Percentiles rank a stretch among this genome's conserved stretches.
phyloP scores from a whole-genome alignment of 92 coral and sea anemone species.

The Heliopora coerulea region DNA sequence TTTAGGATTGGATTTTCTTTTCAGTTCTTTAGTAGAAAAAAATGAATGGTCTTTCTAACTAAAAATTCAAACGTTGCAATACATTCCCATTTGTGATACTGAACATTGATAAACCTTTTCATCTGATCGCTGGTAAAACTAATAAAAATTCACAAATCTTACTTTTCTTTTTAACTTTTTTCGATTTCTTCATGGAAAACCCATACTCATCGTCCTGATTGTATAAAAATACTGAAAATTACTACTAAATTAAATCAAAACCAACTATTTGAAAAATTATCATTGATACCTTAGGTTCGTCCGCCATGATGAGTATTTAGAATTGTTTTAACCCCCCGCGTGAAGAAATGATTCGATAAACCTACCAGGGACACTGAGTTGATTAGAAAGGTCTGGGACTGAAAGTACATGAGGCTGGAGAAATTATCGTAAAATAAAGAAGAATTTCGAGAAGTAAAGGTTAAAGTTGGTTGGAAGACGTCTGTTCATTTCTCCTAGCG shows the following conservation, averaged over 20 bases:
- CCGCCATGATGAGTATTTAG: slow-evolving; percentile 22
- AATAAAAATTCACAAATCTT: background rate
- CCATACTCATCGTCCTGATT: background rate
- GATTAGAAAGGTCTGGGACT: background rate
- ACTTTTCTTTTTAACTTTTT: slow-evolving; percentile 19
- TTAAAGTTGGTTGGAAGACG: background rate
- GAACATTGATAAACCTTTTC: too few relatives aligned
- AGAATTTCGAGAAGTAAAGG: too few relatives aligned
- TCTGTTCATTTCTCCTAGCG: background rate
- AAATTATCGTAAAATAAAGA: too few relatives aligned
- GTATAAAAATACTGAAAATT: slow-evolving; percentile 7
- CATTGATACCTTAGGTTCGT: slow-evolving; percentile 15
- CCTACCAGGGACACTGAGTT: background rate
- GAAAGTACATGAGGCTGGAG: too few relatives aligned
- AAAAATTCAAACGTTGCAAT: background rate
- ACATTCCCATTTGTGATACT: too few relatives aligned
- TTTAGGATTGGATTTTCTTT: slow-evolving; percentile 6
- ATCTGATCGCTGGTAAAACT: too few relatives aligned
- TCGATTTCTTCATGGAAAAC: background rate
- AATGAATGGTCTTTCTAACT: slow-evolving; percentile 20
- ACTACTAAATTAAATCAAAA: too few relatives aligned
- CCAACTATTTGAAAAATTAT: too few relatives aligned
- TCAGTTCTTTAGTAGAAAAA: slow-evolving; percentile 15
- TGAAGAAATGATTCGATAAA: background rate
- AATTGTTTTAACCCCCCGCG: background rate